Percentiles rank a stretch among this genome's conserved stretches.
Conservation (phyloP, 2,113 vertebrate genomes). For the Zosterops pallidus region DNA sequence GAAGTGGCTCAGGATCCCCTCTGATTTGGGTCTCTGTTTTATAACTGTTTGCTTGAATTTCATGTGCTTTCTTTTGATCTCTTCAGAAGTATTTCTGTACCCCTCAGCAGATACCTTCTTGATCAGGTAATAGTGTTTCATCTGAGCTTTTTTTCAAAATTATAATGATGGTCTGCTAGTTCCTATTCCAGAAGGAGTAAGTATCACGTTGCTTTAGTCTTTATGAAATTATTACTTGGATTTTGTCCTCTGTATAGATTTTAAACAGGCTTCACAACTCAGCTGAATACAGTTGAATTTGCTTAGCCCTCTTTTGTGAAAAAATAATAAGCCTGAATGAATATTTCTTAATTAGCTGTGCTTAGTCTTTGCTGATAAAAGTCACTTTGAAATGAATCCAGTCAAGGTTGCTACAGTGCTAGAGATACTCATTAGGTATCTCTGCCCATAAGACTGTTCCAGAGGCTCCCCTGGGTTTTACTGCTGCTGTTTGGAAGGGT, state of each 20-base stretch:
- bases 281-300: slow-evolving; percentile 6
- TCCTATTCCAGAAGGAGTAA: slow-evolving; percentile 6
- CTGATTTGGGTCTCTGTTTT: neutral
- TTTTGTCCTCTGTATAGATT: slow-evolving; percentile 10
- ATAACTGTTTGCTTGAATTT: neutral
- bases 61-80: slow-evolving; percentile 13
- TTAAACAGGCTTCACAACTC: neutral
- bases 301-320: neutral
- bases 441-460: neutral
- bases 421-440: neutral
- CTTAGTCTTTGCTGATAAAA: slow-evolving; percentile 19
- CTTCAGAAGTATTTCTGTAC: neutral
- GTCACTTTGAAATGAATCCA: slow-evolving; percentile 22
- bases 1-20: neutral
- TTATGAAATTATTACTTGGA: neutral
- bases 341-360: slow-evolving; percentile 42
- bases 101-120: neutral
- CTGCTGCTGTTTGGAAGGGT: neutral
- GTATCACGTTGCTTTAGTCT: neutral
- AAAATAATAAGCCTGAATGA: slow-evolving; percentile 22
- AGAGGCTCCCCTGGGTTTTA: neutral
- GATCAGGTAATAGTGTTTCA: neutral
- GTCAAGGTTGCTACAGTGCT: neutral
- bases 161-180: neutral
- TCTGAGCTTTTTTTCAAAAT: slow-evolving; percentile 12